Base-by-base conservation (phyloP, 2,888 invertebrate genomes). In the Ophion slaviceki region DNA sequence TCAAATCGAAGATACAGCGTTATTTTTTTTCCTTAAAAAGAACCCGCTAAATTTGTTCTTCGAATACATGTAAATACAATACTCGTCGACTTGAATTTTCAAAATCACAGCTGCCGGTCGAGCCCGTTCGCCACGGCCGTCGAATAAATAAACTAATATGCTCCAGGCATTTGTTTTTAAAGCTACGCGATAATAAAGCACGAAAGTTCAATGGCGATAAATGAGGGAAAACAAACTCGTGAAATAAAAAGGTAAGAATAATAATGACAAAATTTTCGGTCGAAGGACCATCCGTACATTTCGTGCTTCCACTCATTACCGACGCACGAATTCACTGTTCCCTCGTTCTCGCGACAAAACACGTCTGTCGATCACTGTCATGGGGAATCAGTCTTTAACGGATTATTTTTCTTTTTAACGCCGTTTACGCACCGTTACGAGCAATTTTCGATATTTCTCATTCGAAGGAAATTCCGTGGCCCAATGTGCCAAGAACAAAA, bases 71-170 rank as follows among this genome's bases (percentile, higher is more conserved):
- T 74, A 47, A 45, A 53, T 53, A 57, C 70, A 70, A 59, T 77
- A 45, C 47, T 66, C 76, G 67, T 71, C 4, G 64, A 64, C 36
- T 67, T 20, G 10, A 74, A 32, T 76, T 71, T 81, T 59, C 40
- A 47, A 57, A 32, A 61, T 47, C 20, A 47, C 5, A 72, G 59
- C 64, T 84, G 74, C 67, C 75, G 59, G 71, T n/a, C 40, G 14
- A 77, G 57, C 45, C 45, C 79, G 45, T n/a, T 61, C 20, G 40
- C 64, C 72, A 66, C 59, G 82, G 47, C 61, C 40, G 57, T 75
- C 20, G n/a, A 84, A 87, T 87, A 87, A 84, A 86, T 87, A 61
- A 83, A 66, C 28, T 78, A 53, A 78, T 72, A 87, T 87, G 83
- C 87, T 76, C 83, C 79, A 68, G 85, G 81, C 85, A 85, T 85